Conservation (phyloP, 2,113 vertebrate species). For the Physeter macrocephalus region DNA sequence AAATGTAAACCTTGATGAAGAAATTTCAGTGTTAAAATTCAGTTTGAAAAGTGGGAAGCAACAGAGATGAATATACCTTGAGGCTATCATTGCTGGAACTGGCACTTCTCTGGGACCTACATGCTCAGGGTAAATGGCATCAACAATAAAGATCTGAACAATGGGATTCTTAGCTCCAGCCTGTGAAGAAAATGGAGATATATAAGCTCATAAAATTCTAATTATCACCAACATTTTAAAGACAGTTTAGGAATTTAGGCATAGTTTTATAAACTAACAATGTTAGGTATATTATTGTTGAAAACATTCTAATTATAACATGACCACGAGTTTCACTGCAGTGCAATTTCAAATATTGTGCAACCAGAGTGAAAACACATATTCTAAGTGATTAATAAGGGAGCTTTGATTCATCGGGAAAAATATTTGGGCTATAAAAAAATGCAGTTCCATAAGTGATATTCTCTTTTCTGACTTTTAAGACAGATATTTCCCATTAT, state of each 20-base stretch:
- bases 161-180: conserved; percentile 89
- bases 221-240: neutral
- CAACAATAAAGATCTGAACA: conserved; percentile 90
- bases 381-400: conserved; percentile 1
- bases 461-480: neutral
- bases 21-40: conserved; percentile 10
- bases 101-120: conserved; percentile 79
- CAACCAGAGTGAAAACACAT: neutral
- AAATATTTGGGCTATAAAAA: neutral
- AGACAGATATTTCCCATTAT: neutral
- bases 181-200: conserved; percentile 79
- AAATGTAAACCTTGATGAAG: neutral
- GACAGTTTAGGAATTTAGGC: neutral
- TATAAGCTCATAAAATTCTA: conserved; percentile 50
- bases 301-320: neutral
- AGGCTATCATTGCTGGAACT: conserved; percentile 84
- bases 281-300: neutral
- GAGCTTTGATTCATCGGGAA: neutral
- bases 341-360: neutral
- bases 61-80: conserved; percentile 82
- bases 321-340: neutral
- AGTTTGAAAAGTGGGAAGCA: neutral
- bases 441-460: neutral
- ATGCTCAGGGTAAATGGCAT: conserved; percentile 76
- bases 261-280: conserved; percentile 4